Conservation (phyloP, 2,888 invertebrate species). For the Heliconius ismenius region DNA sequence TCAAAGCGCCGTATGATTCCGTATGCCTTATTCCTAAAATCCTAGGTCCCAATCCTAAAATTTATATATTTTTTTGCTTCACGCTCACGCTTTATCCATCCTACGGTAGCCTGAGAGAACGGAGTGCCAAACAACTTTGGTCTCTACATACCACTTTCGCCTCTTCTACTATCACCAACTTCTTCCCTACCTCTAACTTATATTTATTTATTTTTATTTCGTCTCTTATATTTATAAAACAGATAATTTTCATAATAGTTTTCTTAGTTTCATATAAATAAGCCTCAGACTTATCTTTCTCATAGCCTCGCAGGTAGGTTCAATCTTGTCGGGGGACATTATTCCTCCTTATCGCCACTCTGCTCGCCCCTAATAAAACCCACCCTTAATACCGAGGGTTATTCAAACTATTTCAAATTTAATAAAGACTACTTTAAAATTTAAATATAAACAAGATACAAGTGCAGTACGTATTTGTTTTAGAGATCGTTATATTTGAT, state of each 20-base stretch:
- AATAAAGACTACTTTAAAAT: conserved; percentile 77
- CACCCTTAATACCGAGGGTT: conserved; percentile 76
- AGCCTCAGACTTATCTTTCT: not conserved
- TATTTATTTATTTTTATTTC: no score
- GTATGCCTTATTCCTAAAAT: no score
- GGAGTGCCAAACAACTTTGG: no score
- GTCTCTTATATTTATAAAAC: not conserved
- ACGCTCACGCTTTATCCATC: no score
- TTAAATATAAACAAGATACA: conserved; percentile 31
- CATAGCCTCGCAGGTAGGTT: conserved; percentile 26
- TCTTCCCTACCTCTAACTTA: no score
- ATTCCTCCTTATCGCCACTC: conserved; percentile 78
- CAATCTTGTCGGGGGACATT: conserved; percentile 60
- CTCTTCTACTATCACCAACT: no score
- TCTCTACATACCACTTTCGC: no score
- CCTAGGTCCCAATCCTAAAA: no score
- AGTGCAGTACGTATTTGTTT: conserved; percentile 11
- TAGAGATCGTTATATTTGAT: not conserved
- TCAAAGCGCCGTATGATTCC: no score
- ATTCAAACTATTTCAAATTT: conserved; percentile 74
- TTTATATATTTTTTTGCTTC: no score
- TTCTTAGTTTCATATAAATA: conserved; percentile 4
- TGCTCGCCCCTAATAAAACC: conserved; percentile 79
- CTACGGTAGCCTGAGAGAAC: no score
- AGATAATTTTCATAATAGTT: not conserved